Conservation (phyloP, 1,140 invertebrate species). For the Sitodiplosis mosellana region DNA sequence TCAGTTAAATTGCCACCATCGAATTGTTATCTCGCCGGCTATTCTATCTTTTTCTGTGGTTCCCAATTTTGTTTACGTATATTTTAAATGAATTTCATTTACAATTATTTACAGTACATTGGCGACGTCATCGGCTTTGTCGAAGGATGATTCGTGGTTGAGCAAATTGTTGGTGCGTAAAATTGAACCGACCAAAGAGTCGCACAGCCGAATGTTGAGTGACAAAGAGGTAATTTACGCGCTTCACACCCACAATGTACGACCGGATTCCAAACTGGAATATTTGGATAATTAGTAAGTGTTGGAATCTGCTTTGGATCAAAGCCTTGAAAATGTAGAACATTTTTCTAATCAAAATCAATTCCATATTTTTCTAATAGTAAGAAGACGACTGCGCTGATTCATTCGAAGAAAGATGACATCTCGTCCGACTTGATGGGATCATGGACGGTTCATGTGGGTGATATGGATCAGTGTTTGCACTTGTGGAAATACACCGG, state of each 20-base stretch:
- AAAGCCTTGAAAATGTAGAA: background rate
- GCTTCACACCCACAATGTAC: conserved; percentile 83
- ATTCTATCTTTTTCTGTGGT: too few relatives aligned
- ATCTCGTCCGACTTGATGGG: conserved; percentile 57
- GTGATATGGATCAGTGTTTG: conserved; percentile 92
- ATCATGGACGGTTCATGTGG: conserved; percentile 81
- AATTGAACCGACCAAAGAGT: conserved; percentile 87
- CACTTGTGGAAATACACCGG: conserved; percentile 89
- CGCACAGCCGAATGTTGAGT: conserved; percentile 84
- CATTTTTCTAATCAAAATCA: too few relatives aligned
- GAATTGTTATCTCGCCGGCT: too few relatives aligned
- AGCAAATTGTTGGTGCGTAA: conserved; percentile 74
- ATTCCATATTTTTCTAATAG: background rate
- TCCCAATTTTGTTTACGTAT: too few relatives aligned
- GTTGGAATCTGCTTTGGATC: conserved; percentile 1
- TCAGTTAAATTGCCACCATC: too few relatives aligned
- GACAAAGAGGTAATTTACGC: conserved; percentile 90
- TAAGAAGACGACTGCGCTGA: conserved; percentile 56
- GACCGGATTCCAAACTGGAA: conserved; percentile 64
- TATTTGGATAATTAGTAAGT: conserved; percentile 86
- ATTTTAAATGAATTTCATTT: too few relatives aligned
- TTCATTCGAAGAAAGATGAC: conserved; percentile 51
- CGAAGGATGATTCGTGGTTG: conserved; percentile 60
- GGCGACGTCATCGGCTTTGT: conserved; percentile 29
- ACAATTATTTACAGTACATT: background rate